Conservation (phyloP, 1,140 invertebrate genomes). For the Triops cancriformis region DNA sequence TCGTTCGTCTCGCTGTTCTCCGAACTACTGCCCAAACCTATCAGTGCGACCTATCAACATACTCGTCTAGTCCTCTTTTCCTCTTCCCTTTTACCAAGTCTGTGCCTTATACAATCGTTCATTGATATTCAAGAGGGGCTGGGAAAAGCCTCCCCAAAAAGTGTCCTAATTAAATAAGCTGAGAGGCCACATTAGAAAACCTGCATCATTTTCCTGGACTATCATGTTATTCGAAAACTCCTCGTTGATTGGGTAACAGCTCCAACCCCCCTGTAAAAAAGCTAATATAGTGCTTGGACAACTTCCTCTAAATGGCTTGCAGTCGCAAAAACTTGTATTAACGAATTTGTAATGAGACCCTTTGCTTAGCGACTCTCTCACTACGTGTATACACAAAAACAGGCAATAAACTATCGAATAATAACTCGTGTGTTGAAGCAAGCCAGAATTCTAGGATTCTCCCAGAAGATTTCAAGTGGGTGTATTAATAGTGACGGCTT, state of each 20-base stretch:
- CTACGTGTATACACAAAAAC: no score
- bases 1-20: constrained; percentile 8
- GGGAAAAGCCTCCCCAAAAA: not conserved
- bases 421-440: no score
- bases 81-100: constrained; percentile 9
- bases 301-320: no score
- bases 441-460: no score
- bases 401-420: no score
- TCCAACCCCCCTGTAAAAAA: not conserved
- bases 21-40: constrained; percentile 9
- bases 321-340: no score
- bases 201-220: not conserved
- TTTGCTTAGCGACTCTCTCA: no score
- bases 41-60: constrained; percentile 13
- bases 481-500: no score
- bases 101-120: constrained; percentile 10
- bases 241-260: not conserved
- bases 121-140: constrained; percentile 3
- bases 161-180: constrained; percentile 1
- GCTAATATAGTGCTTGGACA: no score
- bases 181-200: not conserved
- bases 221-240: not conserved
- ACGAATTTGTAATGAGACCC: no score
- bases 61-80: constrained; percentile 1
- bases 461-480: no score